Evolutionary conservation across 2,113 vertebrate genomes (phyloP), one percentile per base, ranked within the genome.

Genomic region (Todiramphus saurophagus): DNA sequence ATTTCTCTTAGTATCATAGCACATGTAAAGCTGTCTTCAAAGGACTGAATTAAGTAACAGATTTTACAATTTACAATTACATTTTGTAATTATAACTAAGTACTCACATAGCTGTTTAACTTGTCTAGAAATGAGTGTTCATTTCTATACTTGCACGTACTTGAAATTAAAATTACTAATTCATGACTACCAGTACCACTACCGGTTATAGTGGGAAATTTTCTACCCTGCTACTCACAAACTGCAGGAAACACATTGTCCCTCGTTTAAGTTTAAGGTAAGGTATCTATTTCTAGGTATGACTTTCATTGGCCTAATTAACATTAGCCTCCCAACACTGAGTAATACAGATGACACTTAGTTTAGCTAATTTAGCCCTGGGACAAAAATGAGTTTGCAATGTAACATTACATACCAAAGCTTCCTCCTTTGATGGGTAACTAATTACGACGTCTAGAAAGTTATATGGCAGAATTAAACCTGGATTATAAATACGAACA

Each of bases 321-420:
- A 43, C 62, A 82, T 75, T 70, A 84, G 48, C 19, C 35, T 94
- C 67, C 76, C 66, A 90, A n/a, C 30, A 17, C 70, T 94, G 91
- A 90, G 64, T 94, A 90, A 94, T 69, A 59, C 53, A 95, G 59
- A 94, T 87, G 68, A 75, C 83, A 96, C 4, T 46, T 19, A 20
- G 87, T 89, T 95, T 78, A 96, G 87, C 81, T 95, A 93, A 92
- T 95, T 92, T 90, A 89, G 93, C 78, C 67, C 53, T 90, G 63
- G 73, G 89, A 93, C 58, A 95, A 82, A 97, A 90, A 94, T 48
- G 48, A 94, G 64, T 77, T 33, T 93, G 66, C 39, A 46, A 53
- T 12, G 50, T 76, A 91, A 67, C n/a, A 86, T 84, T 25, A 43
- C 77, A 94, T 67, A 96, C 69, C 87, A 89, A 95, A 87, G 79